phyloP scores from a whole-genome alignment of 2,888 invertebrate species.

The Acanthosepion pharaonis region DNA sequence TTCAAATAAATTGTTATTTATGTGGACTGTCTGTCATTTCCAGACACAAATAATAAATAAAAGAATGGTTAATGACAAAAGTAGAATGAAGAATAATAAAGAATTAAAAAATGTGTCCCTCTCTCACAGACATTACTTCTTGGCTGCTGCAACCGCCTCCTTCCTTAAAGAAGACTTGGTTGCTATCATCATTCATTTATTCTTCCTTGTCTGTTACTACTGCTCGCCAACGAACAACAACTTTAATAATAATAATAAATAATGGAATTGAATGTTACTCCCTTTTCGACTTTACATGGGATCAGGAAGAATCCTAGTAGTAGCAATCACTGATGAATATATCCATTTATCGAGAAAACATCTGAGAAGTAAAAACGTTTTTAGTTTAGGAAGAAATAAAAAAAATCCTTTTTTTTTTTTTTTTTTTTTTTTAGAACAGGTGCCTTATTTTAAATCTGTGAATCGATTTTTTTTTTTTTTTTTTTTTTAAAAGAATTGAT shows the following conservation, averaged over 20 bases:
- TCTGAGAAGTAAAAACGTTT: too few relatives aligned
- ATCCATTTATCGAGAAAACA: too few relatives aligned
- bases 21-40: too few relatives aligned
- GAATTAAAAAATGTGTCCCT: conserved; percentile 7
- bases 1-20: too few relatives aligned
- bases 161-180: neutral
- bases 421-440: neutral
- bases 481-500: neutral
- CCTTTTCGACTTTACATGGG: neutral
- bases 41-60: too few relatives aligned
- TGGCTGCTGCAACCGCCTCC: neutral
- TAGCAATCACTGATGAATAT: too few relatives aligned
- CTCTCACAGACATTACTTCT: neutral
- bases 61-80: neutral
- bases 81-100: neutral
- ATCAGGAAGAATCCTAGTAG: neutral
- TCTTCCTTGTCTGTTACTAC: neutral
- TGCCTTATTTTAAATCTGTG: neutral
- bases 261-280: neutral
- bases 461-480: too few relatives aligned
- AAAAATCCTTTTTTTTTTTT: neutral
- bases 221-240: neutral
- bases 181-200: neutral
- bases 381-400: too few relatives aligned
- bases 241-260: too few relatives aligned